Conservation (phyloP, 1,140 invertebrate species). For the Druon quercuslanigerum region DNA sequence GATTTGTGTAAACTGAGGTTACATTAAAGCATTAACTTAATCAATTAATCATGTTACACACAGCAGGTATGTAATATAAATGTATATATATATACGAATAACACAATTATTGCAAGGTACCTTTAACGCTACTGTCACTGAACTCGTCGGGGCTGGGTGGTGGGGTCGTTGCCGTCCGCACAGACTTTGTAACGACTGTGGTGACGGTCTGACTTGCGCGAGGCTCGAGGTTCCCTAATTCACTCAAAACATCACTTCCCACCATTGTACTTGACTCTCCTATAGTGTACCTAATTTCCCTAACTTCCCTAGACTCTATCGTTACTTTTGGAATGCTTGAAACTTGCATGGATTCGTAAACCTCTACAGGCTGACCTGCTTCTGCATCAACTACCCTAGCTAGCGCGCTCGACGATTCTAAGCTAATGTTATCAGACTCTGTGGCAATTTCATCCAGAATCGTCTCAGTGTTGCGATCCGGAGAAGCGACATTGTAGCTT, state of each 20-base stretch:
- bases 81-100: slow-evolving; percentile 66
- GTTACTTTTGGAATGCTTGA: slow-evolving; percentile 68
- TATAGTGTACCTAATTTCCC: slow-evolving; percentile 39
- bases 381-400: slow-evolving; percentile 39
- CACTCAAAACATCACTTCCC: slow-evolving; percentile 56
- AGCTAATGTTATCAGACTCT: slow-evolving; percentile 48
- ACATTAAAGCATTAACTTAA: slow-evolving; percentile 73
- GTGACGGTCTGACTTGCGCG: slow-evolving; percentile 73
- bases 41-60: slow-evolving; percentile 75
- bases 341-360: slow-evolving; percentile 40
- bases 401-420: slow-evolving; percentile 54
- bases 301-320: slow-evolving; percentile 36
- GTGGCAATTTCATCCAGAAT: slow-evolving; percentile 45
- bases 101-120: slow-evolving; percentile 76
- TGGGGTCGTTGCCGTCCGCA: slow-evolving; percentile 74
- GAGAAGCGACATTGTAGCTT: slow-evolving; percentile 58
- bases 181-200: slow-evolving; percentile 75
- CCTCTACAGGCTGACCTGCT: slow-evolving; percentile 16
- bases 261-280: slow-evolving; percentile 59
- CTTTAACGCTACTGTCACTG: slow-evolving; percentile 75
- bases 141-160: slow-evolving; percentile 75
- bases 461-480: slow-evolving; percentile 38
- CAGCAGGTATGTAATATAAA: slow-evolving; percentile 74
- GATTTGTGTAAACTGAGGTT: slow-evolving; percentile 71
- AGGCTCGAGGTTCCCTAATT: slow-evolving; percentile 72